Conservation (phyloP, 2,113 vertebrate genomes). For the Laticauda colubrina region DNA sequence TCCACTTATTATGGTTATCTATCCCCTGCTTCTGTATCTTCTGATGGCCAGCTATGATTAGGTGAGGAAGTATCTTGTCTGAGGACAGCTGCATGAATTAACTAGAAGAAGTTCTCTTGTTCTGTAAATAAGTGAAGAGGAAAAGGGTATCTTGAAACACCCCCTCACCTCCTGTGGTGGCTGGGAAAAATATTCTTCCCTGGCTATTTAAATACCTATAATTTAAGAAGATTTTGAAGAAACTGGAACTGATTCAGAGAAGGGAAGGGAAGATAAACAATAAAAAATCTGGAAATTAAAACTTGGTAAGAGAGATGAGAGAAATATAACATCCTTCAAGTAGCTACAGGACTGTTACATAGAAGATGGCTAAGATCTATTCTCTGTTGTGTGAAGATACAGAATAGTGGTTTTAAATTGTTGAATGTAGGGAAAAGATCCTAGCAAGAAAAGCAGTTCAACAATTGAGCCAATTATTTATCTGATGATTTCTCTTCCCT, state of each 20-base stretch:
- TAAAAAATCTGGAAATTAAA: neutral
- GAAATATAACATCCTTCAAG: neutral
- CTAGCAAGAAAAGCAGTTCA: neutral
- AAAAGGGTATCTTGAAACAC: neutral
- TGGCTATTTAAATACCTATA: neutral
- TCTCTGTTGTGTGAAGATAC: neutral
- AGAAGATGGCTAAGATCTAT: neutral
- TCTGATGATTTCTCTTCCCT: neutral
- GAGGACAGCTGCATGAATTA: neutral
- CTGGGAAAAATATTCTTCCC: neutral
- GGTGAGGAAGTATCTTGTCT: neutral
- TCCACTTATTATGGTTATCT: neutral
- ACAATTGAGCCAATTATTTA: neutral
- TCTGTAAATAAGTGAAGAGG: neutral
- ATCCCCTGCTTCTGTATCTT: neutral
- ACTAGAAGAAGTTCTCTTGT: neutral
- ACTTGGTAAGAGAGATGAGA: neutral
- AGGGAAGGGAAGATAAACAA: neutral
- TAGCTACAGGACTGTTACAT: neutral
- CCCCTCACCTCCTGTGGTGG: no score
- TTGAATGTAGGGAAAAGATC: neutral
- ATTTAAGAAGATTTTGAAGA: neutral
- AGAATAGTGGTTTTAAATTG: neutral
- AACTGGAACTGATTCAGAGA: neutral
- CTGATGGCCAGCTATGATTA: neutral